A percentile compares a stretch with the other conserved stretches of the same genome.
These are phyloP conservation scores for Tetragonula carbonaria DNA, from an alignment of 2,888 invertebrate species.

Conservation along the genomic window DNA sequence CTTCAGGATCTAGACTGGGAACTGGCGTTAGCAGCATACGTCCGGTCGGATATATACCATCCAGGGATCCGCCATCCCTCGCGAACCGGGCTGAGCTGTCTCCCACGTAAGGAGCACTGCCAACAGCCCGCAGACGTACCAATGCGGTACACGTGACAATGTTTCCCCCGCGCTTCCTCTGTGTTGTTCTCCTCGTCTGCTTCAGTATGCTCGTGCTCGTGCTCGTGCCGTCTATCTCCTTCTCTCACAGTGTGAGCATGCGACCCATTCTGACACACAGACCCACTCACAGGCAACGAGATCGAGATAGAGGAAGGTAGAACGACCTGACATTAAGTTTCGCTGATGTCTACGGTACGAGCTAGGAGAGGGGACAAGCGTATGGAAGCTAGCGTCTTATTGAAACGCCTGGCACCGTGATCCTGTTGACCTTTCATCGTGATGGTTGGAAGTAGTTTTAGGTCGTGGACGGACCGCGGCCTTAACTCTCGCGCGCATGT, in stretches of 20 bases:
- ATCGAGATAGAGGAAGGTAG: constrained; percentile 55
- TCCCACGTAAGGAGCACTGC: constrained; percentile 71
- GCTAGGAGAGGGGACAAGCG: constrained; percentile 20
- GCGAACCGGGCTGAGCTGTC: constrained; percentile 74
- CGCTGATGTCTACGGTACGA: constrained; percentile 35
- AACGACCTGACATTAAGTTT: constrained; percentile 58
- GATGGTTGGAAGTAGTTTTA: constrained; percentile 67
- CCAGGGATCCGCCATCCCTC: constrained; percentile 61
- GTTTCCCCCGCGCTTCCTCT: constrained; percentile 20
- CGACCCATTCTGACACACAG: constrained; percentile 83
- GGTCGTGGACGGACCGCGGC: constrained; percentile 60
- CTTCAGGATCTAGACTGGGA: constrained; percentile 73
- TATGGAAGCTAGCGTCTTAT: constrained; percentile 49
- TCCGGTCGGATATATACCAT: constrained; percentile 76
- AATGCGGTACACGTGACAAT: constrained; percentile 47
- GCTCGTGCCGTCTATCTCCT: not conserved
- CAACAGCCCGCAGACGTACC: constrained; percentile 26
- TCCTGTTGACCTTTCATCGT: constrained; percentile 67
- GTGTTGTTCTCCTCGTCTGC: constrained; percentile 30
- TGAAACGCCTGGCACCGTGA: constrained; percentile 78
- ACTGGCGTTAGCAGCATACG: constrained; percentile 76
- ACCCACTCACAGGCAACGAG: constrained; percentile 78
- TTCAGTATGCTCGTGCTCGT: not conserved
- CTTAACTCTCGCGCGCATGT: constrained; percentile 53
- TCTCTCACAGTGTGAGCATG: constrained; percentile 72